Conservation (phyloP, 2,797 vertebrate species). For the Eulemur albifrons region DNA sequence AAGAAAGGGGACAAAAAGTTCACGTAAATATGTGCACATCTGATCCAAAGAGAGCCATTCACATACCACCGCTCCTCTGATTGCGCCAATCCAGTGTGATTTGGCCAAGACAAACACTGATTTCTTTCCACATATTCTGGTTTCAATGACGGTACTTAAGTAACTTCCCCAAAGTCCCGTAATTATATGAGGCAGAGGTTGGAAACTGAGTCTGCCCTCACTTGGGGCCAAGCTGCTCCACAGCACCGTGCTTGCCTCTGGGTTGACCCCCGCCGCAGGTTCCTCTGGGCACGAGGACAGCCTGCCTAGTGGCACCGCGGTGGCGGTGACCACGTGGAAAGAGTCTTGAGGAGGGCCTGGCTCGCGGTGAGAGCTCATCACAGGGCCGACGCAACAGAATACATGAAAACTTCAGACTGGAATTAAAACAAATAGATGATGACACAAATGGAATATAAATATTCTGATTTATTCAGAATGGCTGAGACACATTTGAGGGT, state of each 20-base stretch:
- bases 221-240: neutral
- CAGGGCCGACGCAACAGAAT: rapidly evolving
- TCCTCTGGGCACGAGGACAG: neutral
- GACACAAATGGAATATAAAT: neutral
- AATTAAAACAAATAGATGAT: neutral
- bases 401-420: neutral
- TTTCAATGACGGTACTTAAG: neutral
- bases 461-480: neutral
- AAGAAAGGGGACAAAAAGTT: conserved; percentile 27
- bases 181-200: neutral
- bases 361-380: neutral
- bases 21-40: neutral
- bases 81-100: neutral
- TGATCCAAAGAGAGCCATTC: neutral
- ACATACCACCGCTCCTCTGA: neutral
- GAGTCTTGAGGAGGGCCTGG: rapidly evolving
- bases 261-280: rapidly evolving
- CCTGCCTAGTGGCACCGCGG: rapidly evolving
- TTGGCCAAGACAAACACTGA: neutral
- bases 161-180: neutral
- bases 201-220: neutral
- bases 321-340: rapidly evolving
- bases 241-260: neutral
- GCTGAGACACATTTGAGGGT: neutral
- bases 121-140: neutral